Base-by-base conservation (phyloP, 1,140 invertebrate genomes). In the Hylaeus anthracinus region DNA sequence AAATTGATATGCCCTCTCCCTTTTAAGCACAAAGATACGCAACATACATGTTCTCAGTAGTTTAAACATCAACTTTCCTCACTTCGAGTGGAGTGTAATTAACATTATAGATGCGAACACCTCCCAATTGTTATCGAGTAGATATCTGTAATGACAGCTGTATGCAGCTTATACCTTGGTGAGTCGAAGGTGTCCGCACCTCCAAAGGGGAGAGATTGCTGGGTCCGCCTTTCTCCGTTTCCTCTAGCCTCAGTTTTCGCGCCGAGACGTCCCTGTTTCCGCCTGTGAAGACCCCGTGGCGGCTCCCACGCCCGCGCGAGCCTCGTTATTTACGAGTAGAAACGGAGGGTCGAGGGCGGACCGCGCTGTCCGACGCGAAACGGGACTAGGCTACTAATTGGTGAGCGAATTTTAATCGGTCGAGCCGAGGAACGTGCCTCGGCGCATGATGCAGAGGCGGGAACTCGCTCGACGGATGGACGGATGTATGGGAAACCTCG, bases 261-360 rank as follows among this genome's bases (percentile, higher is more conserved):
- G 37, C 41, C 12, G 4, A 14, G 45, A 63, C 72, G 60, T 64
- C 14, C 45, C 37, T n/a, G 56, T 26, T 37, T 63, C 15, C 55
- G 9, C 45, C 26, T 48, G 69, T 53, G 61, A 65, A 61, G 63
- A 65, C 82, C 82, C 84, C 70, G 78, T 83, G 80, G 84, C 81
- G 73, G 83, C 73, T 89, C 88, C 81, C 88, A 89, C 88, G 88
- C 86, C 86, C 86, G 81, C 86, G 74, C 82, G 66, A 70, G 79
- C 77, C 86, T 81, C 83, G 81, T 86, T 89, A 88, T 89, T 86
- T 86, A 88, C 84, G 82, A 88, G 86, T 86, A 87, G 86, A 88
- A 86, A 88, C 80, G 76, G 48, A 72, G 64, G 58, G 56, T 79
- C 76, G 69, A 72, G 58, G 76, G 67, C 76, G 67, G 76, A 70